phyloP scores from a whole-genome alignment of 2,113 vertebrate species.

The Gorsachius goisagi region DNA sequence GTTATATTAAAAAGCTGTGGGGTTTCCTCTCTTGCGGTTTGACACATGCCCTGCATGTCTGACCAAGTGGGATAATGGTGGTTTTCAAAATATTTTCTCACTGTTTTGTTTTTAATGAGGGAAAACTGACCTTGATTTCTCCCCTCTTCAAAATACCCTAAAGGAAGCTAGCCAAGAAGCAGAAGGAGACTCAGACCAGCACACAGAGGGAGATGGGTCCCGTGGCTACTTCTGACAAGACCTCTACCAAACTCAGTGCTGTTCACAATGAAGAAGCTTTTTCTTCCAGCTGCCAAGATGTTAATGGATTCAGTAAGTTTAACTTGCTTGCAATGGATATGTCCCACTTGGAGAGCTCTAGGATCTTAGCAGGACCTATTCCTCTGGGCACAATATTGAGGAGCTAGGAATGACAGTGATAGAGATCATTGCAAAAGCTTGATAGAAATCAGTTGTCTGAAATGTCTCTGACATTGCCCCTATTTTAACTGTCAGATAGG shows the following conservation, averaged over 20 bases:
- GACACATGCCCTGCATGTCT: slow-evolving; percentile 26
- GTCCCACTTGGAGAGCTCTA: slow-evolving; percentile 42
- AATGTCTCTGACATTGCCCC: background rate
- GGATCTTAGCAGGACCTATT: slow-evolving; percentile 39
- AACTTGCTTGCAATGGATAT: slow-evolving; percentile 60
- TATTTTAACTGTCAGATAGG: background rate
- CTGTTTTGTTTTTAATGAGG: background rate
- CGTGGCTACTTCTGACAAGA: slow-evolving; percentile 87
- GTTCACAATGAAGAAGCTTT: slow-evolving; percentile 93
- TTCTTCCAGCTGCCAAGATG: slow-evolving; percentile 92
- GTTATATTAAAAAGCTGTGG: background rate
- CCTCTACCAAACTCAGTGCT: slow-evolving; percentile 88
- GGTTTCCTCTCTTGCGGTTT: background rate
- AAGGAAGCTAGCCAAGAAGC: slow-evolving; percentile 98
- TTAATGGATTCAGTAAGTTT: slow-evolving; percentile 94
- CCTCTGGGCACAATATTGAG: background rate
- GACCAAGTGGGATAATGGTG: background rate
- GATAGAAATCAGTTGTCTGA: background rate
- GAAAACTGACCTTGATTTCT: slow-evolving; percentile 66
- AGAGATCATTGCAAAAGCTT: background rate
- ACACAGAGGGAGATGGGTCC: slow-evolving; percentile 96
- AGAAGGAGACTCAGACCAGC: slow-evolving; percentile 96
- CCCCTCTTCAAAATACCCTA: slow-evolving; percentile 74
- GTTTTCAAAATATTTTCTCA: background rate
- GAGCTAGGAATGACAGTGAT: background rate